Evolutionary conservation across 2,888 invertebrate species (phyloP).

Genomic region (Volucella bombylans): DNA sequence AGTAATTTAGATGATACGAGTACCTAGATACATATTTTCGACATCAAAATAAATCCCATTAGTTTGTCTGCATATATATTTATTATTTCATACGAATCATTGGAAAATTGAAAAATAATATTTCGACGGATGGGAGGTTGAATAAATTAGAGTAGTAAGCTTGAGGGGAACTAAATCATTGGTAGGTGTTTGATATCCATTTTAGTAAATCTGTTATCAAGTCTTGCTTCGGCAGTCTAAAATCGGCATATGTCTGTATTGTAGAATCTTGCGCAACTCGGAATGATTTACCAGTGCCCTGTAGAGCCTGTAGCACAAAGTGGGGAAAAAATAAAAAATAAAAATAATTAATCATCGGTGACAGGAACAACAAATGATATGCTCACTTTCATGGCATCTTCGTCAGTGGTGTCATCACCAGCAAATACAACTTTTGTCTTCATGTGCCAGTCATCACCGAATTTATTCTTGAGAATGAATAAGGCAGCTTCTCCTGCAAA

Average conservation of each 20-base stretch:
- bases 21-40: conserved; percentile 51
- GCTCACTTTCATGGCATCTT: conserved; percentile 92
- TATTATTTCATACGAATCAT: conserved; percentile 53
- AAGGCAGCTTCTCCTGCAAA: conserved; percentile 86
- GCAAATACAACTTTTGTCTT: conserved; percentile 90
- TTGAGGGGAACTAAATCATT: conserved; percentile 23
- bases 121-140: conserved; percentile 8
- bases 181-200: conserved; percentile 84
- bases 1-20: conserved; percentile 41
- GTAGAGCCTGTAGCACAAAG: conserved; percentile 84
- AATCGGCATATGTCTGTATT: conserved; percentile 88
- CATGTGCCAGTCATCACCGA: conserved; percentile 88
- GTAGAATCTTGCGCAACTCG: conserved; percentile 87
- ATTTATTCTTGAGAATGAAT: conserved; percentile 88
- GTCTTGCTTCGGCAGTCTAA: conserved; percentile 87
- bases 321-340: conserved; percentile 32
- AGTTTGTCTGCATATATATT: conserved; percentile 41
- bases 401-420: conserved; percentile 94
- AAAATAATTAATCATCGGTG: conserved; percentile 23
- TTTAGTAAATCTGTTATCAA: conserved; percentile 88
- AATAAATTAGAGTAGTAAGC: conserved; percentile 39
- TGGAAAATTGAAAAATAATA: neutral
- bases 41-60: conserved; percentile 53
- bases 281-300: conserved; percentile 90
- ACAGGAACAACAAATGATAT: conserved; percentile 4